Evolutionary conservation across 1,140 invertebrate genomes (phyloP), one percentile per base, ranked within the genome.

Genomic region (Bacillus rossius): DNA sequence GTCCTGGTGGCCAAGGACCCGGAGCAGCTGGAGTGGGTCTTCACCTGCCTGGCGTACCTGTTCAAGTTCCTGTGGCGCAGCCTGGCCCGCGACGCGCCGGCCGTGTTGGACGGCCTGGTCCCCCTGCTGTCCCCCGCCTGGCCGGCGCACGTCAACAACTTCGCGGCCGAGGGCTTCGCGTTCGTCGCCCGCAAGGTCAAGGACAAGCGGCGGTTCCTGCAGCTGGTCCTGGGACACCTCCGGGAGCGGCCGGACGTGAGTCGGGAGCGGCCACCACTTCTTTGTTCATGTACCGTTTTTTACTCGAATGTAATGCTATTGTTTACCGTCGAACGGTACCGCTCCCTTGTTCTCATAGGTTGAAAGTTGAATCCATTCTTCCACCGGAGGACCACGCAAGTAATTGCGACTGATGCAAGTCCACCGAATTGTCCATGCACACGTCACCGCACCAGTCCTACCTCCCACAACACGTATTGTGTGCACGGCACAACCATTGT

Each of bases 121-220:
- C 89, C 90, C 1, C 69, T 96, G 1, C 69, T 96, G 5, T 84
- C 83, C 60, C 83, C 86, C 45, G 74, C 77, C 3, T 79, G 83
- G 61, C 89, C 88, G 53, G 78, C 82, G 51, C 92, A 94, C 68
- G 85, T 96, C n/a, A 86, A 87, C 61, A 87, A 87, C 70, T 96
- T 96, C 82, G 92, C 92, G n/a, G 89, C 91, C 1, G 92, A 96
- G 75, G 91, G 91, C 76, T 96, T 97, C 79, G 86, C 92, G 13
- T 96, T 93, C 78, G 85, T 96, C 1, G 88, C 92, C 7, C 77
- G 93, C 60, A 95, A 96, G 81, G 84, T 93, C 37, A 85, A 81
- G 64, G 87, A 95, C 63, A 89, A 87, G 64, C 78, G 84, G 8
- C 80, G 81, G 17, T 88, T 96, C 71, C 75, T 95, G 22, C 73